Base-by-base conservation (phyloP, 2,113 vertebrate genomes). In the Myiagra hebetior region DNA sequence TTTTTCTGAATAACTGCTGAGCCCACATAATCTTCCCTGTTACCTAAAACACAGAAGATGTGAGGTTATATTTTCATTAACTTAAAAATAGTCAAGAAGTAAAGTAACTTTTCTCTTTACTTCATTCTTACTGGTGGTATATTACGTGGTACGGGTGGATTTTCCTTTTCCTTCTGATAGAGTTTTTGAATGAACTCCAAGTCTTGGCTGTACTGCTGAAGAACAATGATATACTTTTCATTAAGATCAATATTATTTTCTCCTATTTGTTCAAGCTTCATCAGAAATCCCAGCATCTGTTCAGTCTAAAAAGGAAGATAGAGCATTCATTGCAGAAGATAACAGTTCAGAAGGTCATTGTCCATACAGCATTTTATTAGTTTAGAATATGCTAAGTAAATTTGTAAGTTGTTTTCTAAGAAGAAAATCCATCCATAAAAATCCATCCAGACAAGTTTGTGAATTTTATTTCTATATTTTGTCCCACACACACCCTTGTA, bases 11-110 rank as follows among this genome's bases (percentile, higher is more conserved):
- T 17, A 99, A 97, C 77, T 98, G 98, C n/a, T 97, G 98, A 88
- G 98, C 97, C 98, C 98, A 99, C 94, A 98, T 97, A 72, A 98
- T 98, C 94, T 98, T 98, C 31, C 98, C 98, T 35, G 98, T 85
- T 78, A 99, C 96, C 98, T 99, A 93, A 87, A 94, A 86, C 53
- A 85, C 18, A 95, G 46, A 91, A 85, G 27, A 72, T 23, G 46
- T 0, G 15, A 93, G 24, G 35, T 89, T 85, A 56, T n/a, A 77
- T 55, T 92, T 88, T 55, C 24, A 69, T 86, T 74, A 93, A 73
- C 14, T 53, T 67, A 41, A 81, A 89, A 92, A 59, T 3, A 80
- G 18, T 50, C 30, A 72, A 63, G 64, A 63, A 82, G n/a, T 13
- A 87, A 76, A 91, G 35, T 10, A 17, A 15, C 53, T 87, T 87